These are phyloP conservation scores for Willowsia nigromaculata DNA, from an alignment of 2,888 invertebrate genomes.

Conservation along the genomic window DNA sequence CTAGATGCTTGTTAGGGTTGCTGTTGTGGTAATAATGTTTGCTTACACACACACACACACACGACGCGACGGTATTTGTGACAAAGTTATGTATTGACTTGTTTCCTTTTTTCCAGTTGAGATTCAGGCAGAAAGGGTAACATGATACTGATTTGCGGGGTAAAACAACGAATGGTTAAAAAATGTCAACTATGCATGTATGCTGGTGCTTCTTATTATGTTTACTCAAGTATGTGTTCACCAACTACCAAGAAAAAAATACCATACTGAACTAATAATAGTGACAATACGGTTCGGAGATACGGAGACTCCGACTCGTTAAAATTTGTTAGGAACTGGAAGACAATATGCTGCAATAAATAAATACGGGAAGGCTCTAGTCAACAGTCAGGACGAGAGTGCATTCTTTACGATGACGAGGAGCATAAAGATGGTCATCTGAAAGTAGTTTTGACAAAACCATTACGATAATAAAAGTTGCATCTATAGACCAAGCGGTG, in stretches of 20 bases:
- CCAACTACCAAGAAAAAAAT: background rate
- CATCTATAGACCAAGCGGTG: too few relatives aligned
- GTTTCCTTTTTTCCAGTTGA: slow-evolving; percentile 1
- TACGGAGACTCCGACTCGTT: background rate
- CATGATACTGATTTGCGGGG: slow-evolving; percentile 51
- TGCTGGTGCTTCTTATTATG: background rate
- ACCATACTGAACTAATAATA: slow-evolving; percentile 15
- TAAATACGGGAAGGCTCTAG: background rate
- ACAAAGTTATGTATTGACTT: slow-evolving; percentile 59
- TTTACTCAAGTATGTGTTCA: background rate
- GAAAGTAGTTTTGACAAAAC: background rate
- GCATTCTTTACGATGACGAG: background rate
- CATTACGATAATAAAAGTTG: background rate
- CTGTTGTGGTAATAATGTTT: background rate
- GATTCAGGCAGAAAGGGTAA: slow-evolving; percentile 34
- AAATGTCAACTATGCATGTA: slow-evolving; percentile 6
- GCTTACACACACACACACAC: background rate
- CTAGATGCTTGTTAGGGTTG: background rate
- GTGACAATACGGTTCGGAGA: background rate
- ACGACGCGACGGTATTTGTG: background rate
- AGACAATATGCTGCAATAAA: background rate
- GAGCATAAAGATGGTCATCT: background rate
- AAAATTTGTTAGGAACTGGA: slow-evolving; percentile 4
- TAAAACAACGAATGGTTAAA: background rate
- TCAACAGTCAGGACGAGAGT: background rate